phyloP scores from a whole-genome alignment of 2,888 invertebrate species.

The Strigamia maritima region DNA sequence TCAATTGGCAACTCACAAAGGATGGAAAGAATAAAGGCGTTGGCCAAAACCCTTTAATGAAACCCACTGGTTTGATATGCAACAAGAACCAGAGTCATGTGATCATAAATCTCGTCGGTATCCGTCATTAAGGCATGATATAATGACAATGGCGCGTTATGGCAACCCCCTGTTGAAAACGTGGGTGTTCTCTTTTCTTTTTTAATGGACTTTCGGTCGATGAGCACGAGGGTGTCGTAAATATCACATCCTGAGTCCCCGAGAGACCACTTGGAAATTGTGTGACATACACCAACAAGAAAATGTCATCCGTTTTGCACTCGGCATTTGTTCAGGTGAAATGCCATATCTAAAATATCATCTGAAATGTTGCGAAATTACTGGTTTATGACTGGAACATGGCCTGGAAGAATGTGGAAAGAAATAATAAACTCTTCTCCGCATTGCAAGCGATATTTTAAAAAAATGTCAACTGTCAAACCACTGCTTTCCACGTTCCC shows the following conservation, averaged over 20 bases:
- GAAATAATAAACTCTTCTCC: constrained; percentile 25
- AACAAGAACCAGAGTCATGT: neutral
- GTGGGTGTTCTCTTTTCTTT: neutral
- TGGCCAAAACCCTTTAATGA: constrained; percentile 23
- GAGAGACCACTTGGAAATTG: constrained; percentile 19
- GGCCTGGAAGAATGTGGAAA: constrained; percentile 5
- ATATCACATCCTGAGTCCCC: constrained; percentile 25
- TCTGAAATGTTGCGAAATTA: constrained; percentile 30
- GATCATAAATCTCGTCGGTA: neutral
- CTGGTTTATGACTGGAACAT: constrained; percentile 1
- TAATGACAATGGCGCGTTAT: neutral
- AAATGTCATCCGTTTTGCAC: constrained; percentile 33
- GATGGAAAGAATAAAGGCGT: constrained; percentile 6
- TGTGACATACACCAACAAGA: constrained; percentile 19
- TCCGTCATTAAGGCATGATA: neutral
- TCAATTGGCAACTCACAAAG: constrained; percentile 32
- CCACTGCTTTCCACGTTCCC: neutral
- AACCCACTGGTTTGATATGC: neutral
- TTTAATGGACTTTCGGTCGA: constrained; percentile 16
- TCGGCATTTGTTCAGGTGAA: constrained; percentile 30
- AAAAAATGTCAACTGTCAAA: constrained; percentile 17
- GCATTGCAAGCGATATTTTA: neutral
- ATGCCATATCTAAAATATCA: constrained; percentile 31
- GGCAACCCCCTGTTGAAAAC: neutral
- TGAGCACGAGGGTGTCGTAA: constrained; percentile 25